Conservation (phyloP, 2,797 vertebrate species). For the Sparidentex hasta region DNA sequence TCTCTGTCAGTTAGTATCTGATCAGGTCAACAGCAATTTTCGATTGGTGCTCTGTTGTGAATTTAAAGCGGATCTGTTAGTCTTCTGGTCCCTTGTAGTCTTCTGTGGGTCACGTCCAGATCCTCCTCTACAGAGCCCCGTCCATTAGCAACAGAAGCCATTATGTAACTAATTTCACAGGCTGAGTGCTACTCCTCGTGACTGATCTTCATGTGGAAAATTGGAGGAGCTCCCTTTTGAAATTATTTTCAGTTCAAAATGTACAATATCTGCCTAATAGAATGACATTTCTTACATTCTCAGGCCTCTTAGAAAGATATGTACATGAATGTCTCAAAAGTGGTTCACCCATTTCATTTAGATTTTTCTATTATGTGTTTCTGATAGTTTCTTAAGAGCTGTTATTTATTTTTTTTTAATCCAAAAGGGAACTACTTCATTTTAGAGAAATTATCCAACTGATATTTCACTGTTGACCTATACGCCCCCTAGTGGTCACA, state of each 20-base stretch:
- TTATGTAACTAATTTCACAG: not conserved
- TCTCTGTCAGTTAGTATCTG: not conserved
- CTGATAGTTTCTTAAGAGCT: not conserved
- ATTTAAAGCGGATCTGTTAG: not conserved
- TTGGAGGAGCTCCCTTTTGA: not conserved
- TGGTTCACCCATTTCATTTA: not conserved
- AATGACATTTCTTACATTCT: not conserved
- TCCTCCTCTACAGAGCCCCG: not conserved
- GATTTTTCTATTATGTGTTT: not conserved
- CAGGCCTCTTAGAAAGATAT: not conserved
- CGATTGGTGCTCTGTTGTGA: not conserved
- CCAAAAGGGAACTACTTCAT: not conserved
- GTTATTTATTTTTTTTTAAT: not conserved
- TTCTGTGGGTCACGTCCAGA: not conserved
- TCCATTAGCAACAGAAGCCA: not conserved
- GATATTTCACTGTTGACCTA: not conserved
- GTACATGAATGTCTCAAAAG: not conserved
- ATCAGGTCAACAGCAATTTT: not conserved
- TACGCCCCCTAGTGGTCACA: slow-evolving; percentile 41
- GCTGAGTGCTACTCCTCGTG: not conserved
- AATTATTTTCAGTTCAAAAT: not conserved
- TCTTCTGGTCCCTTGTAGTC: not conserved
- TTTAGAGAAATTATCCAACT: not conserved
- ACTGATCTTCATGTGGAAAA: not conserved
- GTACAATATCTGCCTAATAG: not conserved